A percentile compares a stretch with the other conserved stretches of the same genome.
Evolutionary conservation across 2,113 vertebrate genomes (phyloP).

Genomic region (Fregetta grallaria): DNA sequence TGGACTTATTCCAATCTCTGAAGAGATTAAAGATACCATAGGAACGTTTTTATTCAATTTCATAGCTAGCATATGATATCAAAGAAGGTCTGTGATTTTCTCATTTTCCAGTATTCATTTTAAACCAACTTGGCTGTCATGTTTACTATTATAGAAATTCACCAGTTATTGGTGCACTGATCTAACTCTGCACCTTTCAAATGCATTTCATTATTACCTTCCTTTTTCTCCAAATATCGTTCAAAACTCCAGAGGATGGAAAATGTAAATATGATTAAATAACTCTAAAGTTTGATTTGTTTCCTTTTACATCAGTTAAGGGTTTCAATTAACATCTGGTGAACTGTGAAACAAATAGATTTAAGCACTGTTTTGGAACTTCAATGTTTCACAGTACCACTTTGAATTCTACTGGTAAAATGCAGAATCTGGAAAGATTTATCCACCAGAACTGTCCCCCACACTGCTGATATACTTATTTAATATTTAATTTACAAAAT

Average conservation of each 20-base stretch:
- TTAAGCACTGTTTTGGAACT: background rate
- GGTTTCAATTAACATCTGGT: background rate
- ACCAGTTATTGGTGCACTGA: background rate
- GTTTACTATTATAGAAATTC: background rate
- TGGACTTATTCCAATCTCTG: background rate
- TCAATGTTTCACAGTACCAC: background rate
- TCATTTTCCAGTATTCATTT: background rate
- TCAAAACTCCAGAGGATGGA: background rate
- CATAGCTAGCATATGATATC: background rate
- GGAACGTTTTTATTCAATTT: background rate
- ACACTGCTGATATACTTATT: background rate
- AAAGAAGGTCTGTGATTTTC: background rate
- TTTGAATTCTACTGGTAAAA: background rate
- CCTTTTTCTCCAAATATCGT: background rate
- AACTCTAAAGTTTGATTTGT: background rate
- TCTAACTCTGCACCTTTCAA: background rate
- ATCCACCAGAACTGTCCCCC: background rate
- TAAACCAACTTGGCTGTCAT: background rate
- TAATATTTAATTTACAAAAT: background rate
- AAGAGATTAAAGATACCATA: background rate
- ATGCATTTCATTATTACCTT: background rate
- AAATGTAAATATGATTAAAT: background rate
- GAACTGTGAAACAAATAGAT: background rate
- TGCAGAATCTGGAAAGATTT: background rate
- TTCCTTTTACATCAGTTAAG: background rate